A percentile compares a stretch with the other conserved stretches of the same genome.
phyloP scores from a whole-genome alignment of 2,797 vertebrate species.

The Cercopithecus petaurista region DNA sequence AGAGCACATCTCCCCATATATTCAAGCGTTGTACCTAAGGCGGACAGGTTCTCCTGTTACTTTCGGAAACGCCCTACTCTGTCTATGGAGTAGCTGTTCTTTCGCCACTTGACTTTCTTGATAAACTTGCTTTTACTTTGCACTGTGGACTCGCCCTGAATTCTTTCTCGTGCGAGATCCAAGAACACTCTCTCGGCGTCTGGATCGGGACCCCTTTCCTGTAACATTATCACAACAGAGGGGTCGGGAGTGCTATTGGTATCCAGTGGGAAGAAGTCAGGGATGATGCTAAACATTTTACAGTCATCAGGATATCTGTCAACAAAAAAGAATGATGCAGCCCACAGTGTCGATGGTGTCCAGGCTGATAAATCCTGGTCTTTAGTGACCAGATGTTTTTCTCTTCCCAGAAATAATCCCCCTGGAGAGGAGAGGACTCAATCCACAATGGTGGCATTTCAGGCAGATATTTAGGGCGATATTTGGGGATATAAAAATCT shows the following conservation, averaged over 20 bases:
- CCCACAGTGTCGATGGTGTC: accelerated
- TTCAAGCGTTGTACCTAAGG: no score
- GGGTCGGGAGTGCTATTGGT: accelerated
- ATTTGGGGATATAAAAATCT: neutral
- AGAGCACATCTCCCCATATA: no score
- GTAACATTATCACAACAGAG: neutral
- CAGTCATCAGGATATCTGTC: neutral
- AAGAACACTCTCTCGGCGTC: no score
- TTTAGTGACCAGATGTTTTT: neutral
- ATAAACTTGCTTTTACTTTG: no score
- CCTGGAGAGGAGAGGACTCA: neutral
- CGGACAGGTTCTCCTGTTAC: no score
- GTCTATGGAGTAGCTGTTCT: no score
- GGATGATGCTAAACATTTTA: neutral
- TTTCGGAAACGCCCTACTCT: no score
- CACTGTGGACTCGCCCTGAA: no score
- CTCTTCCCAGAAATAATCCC: neutral
- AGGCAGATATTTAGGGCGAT: neutral
- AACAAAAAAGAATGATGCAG: neutral
- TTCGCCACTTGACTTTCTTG: no score
- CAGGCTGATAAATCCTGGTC: neutral
- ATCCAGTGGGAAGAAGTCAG: neutral
- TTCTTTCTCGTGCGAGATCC: no score
- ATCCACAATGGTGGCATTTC: neutral
- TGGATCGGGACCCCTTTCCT: no score